Evolutionary conservation across 2,797 vertebrate species (phyloP).

Genomic region (Erethizon dorsatum): DNA sequence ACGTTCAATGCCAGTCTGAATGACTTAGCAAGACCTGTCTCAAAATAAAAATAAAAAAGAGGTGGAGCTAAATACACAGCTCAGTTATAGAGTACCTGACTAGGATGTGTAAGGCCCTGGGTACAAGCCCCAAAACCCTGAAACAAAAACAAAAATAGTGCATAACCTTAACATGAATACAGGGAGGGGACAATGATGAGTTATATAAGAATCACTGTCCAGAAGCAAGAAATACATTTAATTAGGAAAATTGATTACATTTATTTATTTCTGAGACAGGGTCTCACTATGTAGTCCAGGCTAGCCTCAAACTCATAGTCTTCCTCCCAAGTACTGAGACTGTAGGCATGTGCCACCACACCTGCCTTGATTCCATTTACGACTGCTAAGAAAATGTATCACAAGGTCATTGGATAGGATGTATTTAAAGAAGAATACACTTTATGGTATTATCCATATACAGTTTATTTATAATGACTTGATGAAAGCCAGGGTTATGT

Average conservation of each 20-base stretch:
- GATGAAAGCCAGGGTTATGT: neutral
- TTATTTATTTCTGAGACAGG: neutral
- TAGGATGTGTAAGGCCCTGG: neutral
- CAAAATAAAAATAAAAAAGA: neutral
- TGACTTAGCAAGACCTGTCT: neutral
- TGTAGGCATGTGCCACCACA: neutral
- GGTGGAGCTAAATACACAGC: neutral
- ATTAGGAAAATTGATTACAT: neutral
- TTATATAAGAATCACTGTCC: neutral
- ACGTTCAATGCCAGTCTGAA: neutral
- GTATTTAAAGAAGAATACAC: neutral
- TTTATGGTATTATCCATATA: neutral
- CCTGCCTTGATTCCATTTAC: neutral
- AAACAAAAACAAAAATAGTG: neutral
- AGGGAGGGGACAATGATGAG: neutral
- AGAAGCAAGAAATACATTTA: conserved; percentile 18
- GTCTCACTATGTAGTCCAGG: neutral
- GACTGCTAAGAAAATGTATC: neutral
- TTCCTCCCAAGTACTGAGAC: neutral
- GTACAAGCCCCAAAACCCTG: neutral
- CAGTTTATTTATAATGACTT: neutral
- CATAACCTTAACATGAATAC: neutral
- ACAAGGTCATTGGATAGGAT: neutral
- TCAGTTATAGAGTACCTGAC: neutral
- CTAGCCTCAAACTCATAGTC: neutral